These are phyloP conservation scores for Austrofundulus limnaeus DNA, from an alignment of 2,113 vertebrate genomes.

Conservation along the genomic window DNA sequence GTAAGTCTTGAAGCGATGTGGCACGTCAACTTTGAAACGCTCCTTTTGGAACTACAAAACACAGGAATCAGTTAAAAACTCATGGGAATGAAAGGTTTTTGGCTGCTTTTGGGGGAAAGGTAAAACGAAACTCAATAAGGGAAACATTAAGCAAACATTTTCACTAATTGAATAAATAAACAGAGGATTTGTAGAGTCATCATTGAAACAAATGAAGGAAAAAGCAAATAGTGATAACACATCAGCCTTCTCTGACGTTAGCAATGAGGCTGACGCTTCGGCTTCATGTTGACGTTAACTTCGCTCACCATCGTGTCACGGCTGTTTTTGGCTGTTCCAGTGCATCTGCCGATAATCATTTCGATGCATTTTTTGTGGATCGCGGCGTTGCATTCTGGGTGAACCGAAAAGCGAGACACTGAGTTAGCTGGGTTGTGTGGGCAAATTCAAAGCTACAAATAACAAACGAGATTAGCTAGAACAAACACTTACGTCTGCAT, in stretches of 20 bases:
- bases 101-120: not conserved
- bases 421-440: not conserved
- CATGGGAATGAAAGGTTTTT: not conserved
- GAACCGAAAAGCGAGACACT: constrained; percentile 29
- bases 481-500: constrained; percentile 90
- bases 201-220: not conserved
- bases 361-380: constrained; percentile 99
- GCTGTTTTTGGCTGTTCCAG: constrained; percentile 93
- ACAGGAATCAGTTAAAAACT: constrained; percentile 19
- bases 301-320: constrained; percentile 91
- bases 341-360: constrained; percentile 94
- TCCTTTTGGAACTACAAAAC: constrained; percentile 93
- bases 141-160: not conserved
- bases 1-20: constrained; percentile 91
- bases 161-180: not conserved
- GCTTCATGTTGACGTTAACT: constrained; percentile 3
- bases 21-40: constrained; percentile 98
- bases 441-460: not conserved
- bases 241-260: not conserved
- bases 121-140: not conserved
- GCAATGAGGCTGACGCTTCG: not conserved
- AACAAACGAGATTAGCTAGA: not conserved
- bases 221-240: not conserved
- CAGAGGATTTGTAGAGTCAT: no score
- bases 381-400: constrained; percentile 96